phyloP scores from a whole-genome alignment of 2,113 vertebrate species.

The Elanoides forficatus region DNA sequence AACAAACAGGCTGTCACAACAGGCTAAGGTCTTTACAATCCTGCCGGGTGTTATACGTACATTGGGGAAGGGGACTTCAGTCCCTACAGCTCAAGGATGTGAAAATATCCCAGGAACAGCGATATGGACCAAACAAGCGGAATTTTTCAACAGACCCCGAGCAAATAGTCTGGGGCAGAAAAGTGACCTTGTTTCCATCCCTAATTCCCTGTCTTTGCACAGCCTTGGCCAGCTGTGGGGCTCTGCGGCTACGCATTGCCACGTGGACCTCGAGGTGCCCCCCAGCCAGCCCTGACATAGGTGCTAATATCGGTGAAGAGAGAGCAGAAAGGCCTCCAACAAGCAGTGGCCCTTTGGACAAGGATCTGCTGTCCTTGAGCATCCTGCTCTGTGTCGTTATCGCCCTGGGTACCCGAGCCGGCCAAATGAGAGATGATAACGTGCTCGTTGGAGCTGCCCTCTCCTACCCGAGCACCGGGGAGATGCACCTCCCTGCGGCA shows the following conservation, averaged over 20 bases:
- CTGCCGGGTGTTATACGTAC: background rate
- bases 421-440: background rate
- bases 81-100: background rate
- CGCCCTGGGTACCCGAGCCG: rapidly evolving
- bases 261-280: background rate
- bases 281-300: background rate
- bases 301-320: background rate
- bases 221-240: background rate
- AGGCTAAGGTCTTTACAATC: background rate
- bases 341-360: background rate
- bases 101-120: background rate
- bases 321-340: background rate
- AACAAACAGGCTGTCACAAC: background rate
- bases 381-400: background rate
- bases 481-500: background rate
- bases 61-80: background rate
- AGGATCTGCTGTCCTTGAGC: background rate
- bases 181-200: background rate
- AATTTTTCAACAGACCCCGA: background rate
- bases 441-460: background rate
- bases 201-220: background rate
- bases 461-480: background rate
- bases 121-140: background rate
- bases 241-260: background rate
- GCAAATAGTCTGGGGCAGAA: background rate